These are phyloP conservation scores for Ichneumoninae sp. DNA, from an alignment of 2,888 invertebrate genomes.

Conservation along the genomic window DNA sequence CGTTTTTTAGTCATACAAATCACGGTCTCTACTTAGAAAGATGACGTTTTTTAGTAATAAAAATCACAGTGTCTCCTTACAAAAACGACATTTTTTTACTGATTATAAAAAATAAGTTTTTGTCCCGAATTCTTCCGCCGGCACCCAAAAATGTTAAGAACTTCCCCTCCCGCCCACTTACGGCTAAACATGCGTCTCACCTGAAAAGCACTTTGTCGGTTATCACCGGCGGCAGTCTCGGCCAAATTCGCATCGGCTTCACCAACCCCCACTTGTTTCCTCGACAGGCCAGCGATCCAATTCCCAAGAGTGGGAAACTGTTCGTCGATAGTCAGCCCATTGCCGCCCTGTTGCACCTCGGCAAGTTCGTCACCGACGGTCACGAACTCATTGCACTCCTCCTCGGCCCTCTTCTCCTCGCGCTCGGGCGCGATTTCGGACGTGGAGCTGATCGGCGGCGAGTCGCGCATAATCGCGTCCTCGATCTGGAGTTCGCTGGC, in stretches of 20 bases:
- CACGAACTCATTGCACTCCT: constrained; percentile 19
- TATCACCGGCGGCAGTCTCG: constrained; percentile 24
- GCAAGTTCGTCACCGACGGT: constrained; percentile 22
- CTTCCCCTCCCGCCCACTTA: no score
- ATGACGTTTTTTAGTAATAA: no score
- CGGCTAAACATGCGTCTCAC: constrained; percentile 18
- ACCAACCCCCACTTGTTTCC: constrained; percentile 37
- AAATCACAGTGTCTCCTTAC: no score
- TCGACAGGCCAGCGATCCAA: constrained; percentile 76
- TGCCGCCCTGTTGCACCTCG: neutral
- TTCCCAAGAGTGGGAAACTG: constrained; percentile 80
- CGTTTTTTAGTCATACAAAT: no score
- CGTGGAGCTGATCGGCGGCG: constrained; percentile 33
- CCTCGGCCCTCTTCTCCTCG: constrained; percentile 10
- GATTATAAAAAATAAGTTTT: no score
- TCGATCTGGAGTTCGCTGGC: constrained; percentile 6
- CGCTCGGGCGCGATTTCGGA: constrained; percentile 16
- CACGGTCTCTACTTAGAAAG: no score
- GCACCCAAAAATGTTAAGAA: no score
- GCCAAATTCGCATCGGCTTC: constrained; percentile 30
- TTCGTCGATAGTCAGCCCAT: constrained; percentile 69
- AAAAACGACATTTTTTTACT: no score
- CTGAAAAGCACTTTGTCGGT: constrained; percentile 49
- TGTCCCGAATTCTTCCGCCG: no score
- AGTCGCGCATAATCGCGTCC: neutral